Percentiles rank a stretch among this genome's conserved stretches.
These are phyloP conservation scores for Rhadinocentrus ornatus DNA, from an alignment of 2,797 vertebrate species.

Conservation along the genomic window DNA sequence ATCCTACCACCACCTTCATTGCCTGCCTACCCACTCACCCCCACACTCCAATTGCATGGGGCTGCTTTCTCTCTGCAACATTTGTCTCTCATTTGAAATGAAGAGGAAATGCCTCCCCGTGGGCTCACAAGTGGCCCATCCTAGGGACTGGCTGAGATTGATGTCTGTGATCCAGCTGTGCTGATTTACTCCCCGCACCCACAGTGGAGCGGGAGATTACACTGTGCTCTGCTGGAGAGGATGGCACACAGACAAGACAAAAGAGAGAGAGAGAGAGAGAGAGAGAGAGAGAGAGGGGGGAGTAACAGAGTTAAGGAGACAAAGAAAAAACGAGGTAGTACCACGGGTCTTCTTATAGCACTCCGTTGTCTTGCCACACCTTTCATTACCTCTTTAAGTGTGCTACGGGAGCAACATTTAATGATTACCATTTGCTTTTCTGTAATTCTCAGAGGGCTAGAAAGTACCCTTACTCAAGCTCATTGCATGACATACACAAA, in stretches of 20 bases:
- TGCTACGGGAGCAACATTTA: constrained; percentile 40
- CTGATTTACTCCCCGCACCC: constrained; percentile 81
- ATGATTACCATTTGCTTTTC: constrained; percentile 52
- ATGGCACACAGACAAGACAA: constrained; percentile 61
- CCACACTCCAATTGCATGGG: constrained; percentile 14
- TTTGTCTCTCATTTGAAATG: constrained; percentile 80
- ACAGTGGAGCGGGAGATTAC: constrained; percentile 78
- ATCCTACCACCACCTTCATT: constrained; percentile 16
- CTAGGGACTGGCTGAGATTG: constrained; percentile 82
- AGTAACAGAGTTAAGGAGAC: constrained; percentile 28
- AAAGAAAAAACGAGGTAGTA: constrained; percentile 54
- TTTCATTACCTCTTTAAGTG: constrained; percentile 66
- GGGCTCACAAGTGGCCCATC: constrained; percentile 80
- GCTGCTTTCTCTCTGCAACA: constrained; percentile 65
- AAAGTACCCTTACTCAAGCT: constrained; percentile 17
- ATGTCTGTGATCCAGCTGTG: constrained; percentile 83
- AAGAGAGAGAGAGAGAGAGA: constrained; percentile 4
- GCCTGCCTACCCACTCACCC: constrained; percentile 22
- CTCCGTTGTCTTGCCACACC: constrained; percentile 67
- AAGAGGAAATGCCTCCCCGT: constrained; percentile 77
- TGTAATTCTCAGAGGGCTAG: constrained; percentile 33
- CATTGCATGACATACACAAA: constrained; percentile 13
- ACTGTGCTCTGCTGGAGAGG: constrained; percentile 70
- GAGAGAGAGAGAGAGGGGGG: background rate
- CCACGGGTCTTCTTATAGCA: constrained; percentile 59